Evolutionary conservation across 92 coral and sea anemone species (phyloP).

Genomic region (Blastomussa wellsi): DNA sequence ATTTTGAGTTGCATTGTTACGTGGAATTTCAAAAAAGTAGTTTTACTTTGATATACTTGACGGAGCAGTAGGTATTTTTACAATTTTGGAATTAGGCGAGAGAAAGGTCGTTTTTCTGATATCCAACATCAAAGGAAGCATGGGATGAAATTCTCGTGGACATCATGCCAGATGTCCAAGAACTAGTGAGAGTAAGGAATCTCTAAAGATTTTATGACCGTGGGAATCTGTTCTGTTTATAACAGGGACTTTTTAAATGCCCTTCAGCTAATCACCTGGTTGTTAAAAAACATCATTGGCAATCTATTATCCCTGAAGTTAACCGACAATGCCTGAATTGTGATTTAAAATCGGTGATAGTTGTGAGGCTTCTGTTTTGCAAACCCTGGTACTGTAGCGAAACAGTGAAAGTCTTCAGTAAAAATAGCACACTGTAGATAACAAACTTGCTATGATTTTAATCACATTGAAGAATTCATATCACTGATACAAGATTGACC

Average conservation of each 20-base stretch:
- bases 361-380: neutral
- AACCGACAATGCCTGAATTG: neutral
- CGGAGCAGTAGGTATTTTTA: neutral
- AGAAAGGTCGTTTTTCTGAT: neutral
- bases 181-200: neutral
- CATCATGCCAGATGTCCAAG: neutral
- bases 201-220: neutral
- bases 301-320: neutral
- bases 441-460: neutral
- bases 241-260: conserved; percentile 19
- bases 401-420: neutral
- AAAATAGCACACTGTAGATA: neutral
- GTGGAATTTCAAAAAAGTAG: conserved; percentile 28
- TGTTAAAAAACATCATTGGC: neutral
- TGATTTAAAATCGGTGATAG: neutral
- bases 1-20: conserved; percentile 6
- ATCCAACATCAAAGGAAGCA: neutral
- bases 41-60: conserved; percentile 28
- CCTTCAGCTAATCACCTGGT: conserved; percentile 19
- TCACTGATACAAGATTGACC: neutral
- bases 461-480: neutral
- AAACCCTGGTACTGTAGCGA: neutral
- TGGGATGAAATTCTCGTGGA: too few species aligned
- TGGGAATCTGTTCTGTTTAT: conserved; percentile 12
- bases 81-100: conserved; percentile 10